Base-by-base conservation (phyloP, 2,797 vertebrate genomes). In the Rhynchotus rufescens region DNA sequence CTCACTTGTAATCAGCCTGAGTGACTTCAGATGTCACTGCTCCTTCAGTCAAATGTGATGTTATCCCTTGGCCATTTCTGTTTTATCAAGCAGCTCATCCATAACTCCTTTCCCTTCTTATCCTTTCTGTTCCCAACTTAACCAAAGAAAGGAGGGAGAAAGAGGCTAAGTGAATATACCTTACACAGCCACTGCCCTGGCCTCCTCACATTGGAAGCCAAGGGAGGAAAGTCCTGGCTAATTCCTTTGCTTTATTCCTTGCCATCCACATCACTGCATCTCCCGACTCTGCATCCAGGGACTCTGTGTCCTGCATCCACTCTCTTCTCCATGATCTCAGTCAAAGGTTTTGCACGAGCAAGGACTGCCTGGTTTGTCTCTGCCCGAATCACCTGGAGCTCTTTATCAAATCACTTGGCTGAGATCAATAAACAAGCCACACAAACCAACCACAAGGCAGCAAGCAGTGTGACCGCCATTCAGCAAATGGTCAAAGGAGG, bases 1-100 rank as follows among this genome's bases (percentile, higher is more conserved):
- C 83, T 74, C 49, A 25, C 86, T 57, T 88, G 78, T 90, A 95
- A 78, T 97, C 90, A 97, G 67, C 40, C 47, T 93, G 94, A 96
- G 94, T 94, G 91, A 93, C 84, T 94, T 94, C 84, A 94, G 86
- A 84, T 66, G 84, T 86, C 47, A 66, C 12, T 47, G 57, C 75
- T 94, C 65, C 84, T 95, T 93, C 56, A 88, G 52, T 64, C 21
- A 91, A 75, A 94, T 20, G 17, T 84, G 72, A 83, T 62, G 23
- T 88, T 77, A 89, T 84, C 60, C 78, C 69, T 83, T 90, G 66
- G 65, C 71, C 90, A 73, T 57, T 47, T 90, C 7, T 85, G 69
- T 69, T 96, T 95, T 73, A 56, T 51, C 8, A 49, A 78, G 20
- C 2, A 4, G 22, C 74, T 28, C 34, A 65, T n/a, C 34, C 42